Conservation (phyloP, 2,113 vertebrate species). For the Zosterops japonicus region DNA sequence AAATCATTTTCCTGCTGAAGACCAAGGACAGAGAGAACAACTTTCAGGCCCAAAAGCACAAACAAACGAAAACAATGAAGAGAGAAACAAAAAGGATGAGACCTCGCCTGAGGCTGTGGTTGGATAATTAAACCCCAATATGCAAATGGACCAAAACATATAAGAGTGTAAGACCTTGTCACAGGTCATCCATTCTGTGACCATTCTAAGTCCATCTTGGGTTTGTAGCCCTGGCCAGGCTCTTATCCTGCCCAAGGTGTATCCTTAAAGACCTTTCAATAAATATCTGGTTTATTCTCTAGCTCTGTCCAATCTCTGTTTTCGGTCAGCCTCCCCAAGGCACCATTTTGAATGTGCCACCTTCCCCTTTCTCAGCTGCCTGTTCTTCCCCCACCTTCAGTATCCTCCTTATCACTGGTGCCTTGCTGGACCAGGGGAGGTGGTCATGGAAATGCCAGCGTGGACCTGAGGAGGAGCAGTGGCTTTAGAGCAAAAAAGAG, state of each 20-base stretch:
- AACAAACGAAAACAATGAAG: neutral
- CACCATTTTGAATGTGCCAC: neutral
- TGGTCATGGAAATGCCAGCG: accelerated
- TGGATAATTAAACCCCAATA: neutral
- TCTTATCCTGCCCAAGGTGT: neutral
- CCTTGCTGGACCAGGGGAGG: accelerated
- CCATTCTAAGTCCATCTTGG: neutral
- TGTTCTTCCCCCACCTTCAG: neutral
- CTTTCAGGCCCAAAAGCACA: neutral
- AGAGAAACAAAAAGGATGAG: neutral
- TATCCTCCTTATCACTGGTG: accelerated
- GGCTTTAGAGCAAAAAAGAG: neutral
- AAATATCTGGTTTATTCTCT: neutral
- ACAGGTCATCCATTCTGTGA: neutral
- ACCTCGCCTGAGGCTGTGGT: neutral
- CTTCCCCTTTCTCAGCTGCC: neutral
- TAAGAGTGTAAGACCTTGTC: neutral
- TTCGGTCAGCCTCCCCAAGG: neutral
- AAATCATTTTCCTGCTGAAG: neutral
- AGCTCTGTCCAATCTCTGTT: neutral
- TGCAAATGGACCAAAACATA: neutral
- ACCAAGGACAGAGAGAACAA: neutral
- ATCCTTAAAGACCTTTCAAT: neutral
- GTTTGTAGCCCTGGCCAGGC: neutral
- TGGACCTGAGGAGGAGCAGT: neutral